These are phyloP conservation scores for Plusia festucae DNA, from an alignment of 2,888 invertebrate genomes.

Conservation along the genomic window DNA sequence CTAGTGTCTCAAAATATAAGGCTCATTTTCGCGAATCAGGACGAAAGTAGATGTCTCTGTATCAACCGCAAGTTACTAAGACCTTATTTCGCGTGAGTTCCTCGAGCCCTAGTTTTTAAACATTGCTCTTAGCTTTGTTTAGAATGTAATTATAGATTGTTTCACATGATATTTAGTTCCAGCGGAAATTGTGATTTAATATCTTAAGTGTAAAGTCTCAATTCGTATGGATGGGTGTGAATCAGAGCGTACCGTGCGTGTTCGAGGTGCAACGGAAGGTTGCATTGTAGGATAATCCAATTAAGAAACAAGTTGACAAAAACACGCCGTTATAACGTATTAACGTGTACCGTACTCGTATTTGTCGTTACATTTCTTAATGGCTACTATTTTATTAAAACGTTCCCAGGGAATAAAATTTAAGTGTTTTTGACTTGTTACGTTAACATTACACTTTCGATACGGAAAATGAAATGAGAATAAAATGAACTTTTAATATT, in stretches of 20 bases:
- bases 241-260: slow-evolving; percentile 71
- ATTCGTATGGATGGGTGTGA: slow-evolving; percentile 52
- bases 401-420: slow-evolving; percentile 32
- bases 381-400: slow-evolving; percentile 44
- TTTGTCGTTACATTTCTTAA: slow-evolving; percentile 51
- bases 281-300: slow-evolving; percentile 62
- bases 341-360: slow-evolving; percentile 43
- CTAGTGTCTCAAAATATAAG: slow-evolving; percentile 52
- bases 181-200: slow-evolving; percentile 48
- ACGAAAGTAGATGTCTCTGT: slow-evolving; percentile 49
- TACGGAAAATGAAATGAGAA: too few relatives aligned
- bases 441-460: slow-evolving; percentile 21
- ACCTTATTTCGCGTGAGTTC: slow-evolving; percentile 67
- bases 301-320: slow-evolving; percentile 57
- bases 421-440: slow-evolving; percentile 27
- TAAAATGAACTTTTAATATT: too few relatives aligned
- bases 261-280: slow-evolving; percentile 69
- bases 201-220: slow-evolving; percentile 30
- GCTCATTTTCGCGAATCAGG: slow-evolving; percentile 48
- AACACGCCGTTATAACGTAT: slow-evolving; percentile 44
- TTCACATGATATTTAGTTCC: slow-evolving; percentile 54
- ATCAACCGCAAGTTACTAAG: slow-evolving; percentile 65
- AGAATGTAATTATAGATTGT: slow-evolving; percentile 63
- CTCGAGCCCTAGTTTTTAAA: slow-evolving; percentile 70
- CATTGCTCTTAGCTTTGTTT: slow-evolving; percentile 67